Evolutionary conservation across 2,888 invertebrate genomes (phyloP), one percentile per base, ranked within the genome.

Genomic region (Carterocephalus palaemon): DNA sequence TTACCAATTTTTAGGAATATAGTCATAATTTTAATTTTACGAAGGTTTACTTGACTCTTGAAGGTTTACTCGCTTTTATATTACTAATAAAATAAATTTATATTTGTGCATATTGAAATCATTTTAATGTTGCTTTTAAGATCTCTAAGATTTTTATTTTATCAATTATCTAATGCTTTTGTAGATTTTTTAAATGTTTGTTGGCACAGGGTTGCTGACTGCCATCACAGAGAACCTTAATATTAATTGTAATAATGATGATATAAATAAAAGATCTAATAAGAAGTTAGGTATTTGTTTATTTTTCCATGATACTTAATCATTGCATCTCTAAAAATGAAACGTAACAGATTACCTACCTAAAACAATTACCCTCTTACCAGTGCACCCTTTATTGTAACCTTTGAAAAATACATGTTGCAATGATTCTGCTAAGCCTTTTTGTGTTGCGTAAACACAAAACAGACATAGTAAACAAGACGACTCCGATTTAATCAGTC

Each of bases 1-100:
- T 57, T 57, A 57, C 57, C 57, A 56, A 47, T 51, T 42, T 47
- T 46, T 51, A 48, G 36, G 9, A 23, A 12, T 9, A 12, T 46
- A 51, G 46, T 43, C 43, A 51, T 45, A 37, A 43, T 24, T 40
- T 40, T 48, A 48, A 43, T 42, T 31, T 39, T 32, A 46, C 33
- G 37, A 28, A 28, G 36, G 31, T 37, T 41, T 49, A 38, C 24
- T 23, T 38, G 40, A 41, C 40, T 46, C 33, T 45, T 45, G 23
- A 34, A 33, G 8, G 19, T 32, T 16, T n/a, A n/a, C n/a, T 36
- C 7, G 42, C 42, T 43, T 43, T 43, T 46, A 39, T 41, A 22
- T 39, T 38, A 49, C 42, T 46, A 49, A 49, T 48, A 23, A 33
- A 9, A 24, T n/a, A 20, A 39, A 24, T 26, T n/a, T 41, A 26